Conservation (phyloP, 2,113 vertebrate species). For the Loxodonta africana region DNA sequence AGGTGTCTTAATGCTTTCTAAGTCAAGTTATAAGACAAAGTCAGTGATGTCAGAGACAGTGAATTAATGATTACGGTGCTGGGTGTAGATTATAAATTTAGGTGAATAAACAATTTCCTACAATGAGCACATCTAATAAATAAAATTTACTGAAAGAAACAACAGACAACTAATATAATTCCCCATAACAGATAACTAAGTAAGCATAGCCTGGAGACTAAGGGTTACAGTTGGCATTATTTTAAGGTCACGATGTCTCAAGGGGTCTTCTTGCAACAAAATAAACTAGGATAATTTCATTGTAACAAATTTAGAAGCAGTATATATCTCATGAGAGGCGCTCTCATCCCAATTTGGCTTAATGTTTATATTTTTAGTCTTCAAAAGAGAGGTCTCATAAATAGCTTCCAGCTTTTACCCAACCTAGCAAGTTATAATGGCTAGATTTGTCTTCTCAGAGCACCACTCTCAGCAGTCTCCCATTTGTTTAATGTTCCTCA, state of each 20-base stretch:
- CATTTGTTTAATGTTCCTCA: not conserved
- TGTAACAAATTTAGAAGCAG: not conserved
- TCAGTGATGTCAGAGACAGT: not conserved
- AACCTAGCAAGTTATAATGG: not conserved
- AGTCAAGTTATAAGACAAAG: not conserved
- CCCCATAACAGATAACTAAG: not conserved
- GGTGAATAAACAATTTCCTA: not conserved
- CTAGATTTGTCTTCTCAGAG: not conserved
- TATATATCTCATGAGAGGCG: not conserved
- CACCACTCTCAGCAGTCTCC: not conserved
- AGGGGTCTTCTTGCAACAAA: not conserved
- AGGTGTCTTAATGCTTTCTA: not conserved
- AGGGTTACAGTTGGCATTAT: not conserved
- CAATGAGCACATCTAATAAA: not conserved
- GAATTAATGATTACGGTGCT: not conserved
- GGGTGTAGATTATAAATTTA: not conserved
- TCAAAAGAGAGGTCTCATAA: not conserved
- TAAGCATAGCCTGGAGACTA: not conserved
- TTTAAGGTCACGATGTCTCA: not conserved
- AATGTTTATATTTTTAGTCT: not conserved
- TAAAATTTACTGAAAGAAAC: constrained; percentile 13
- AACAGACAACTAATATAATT: not conserved
- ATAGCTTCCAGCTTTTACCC: not conserved
- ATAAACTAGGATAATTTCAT: not conserved
- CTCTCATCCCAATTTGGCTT: not conserved